These are phyloP conservation scores for Apotomis capreana DNA, from an alignment of 2,888 invertebrate genomes.

Conservation along the genomic window DNA sequence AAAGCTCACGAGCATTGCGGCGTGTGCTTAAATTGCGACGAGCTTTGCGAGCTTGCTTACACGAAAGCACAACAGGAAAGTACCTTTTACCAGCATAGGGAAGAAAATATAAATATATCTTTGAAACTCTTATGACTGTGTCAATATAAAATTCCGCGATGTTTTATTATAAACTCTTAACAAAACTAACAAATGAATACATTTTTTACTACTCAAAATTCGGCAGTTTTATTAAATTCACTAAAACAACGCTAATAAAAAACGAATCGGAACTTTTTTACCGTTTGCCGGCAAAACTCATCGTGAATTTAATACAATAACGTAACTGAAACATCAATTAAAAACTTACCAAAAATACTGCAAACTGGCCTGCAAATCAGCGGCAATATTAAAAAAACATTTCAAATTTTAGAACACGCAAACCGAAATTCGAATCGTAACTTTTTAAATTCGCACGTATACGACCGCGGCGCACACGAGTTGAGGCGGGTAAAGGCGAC, in stretches of 20 bases:
- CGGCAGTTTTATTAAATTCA: too few relatives aligned
- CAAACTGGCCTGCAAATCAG: conserved; percentile 16
- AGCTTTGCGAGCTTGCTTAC: conserved; percentile 17
- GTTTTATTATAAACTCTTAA: background rate
- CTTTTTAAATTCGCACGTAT: conserved; percentile 41
- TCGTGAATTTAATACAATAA: background rate
- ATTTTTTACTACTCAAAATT: too few relatives aligned
- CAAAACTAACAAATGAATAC: too few relatives aligned
- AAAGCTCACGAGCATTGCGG: conserved; percentile 33
- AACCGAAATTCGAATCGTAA: conserved; percentile 34
- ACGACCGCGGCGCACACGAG: conserved; percentile 60
- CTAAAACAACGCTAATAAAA: too few relatives aligned
- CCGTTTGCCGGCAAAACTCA: background rate
- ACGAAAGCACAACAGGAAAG: conserved; percentile 22
- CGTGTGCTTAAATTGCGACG: conserved; percentile 28
- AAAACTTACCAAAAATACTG: conserved; percentile 36
- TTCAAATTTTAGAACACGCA: conserved; percentile 34
- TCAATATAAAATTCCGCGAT: background rate
- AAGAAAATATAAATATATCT: background rate
- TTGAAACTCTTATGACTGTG: background rate
- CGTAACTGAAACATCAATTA: background rate
- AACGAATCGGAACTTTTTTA: too few relatives aligned
- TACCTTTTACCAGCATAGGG: background rate
- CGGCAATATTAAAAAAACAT: conserved; percentile 33
- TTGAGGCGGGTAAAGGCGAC: conserved; percentile 67